These are phyloP conservation scores for Hartigia nigra DNA, from an alignment of 2,888 invertebrate genomes.

Conservation along the genomic window DNA sequence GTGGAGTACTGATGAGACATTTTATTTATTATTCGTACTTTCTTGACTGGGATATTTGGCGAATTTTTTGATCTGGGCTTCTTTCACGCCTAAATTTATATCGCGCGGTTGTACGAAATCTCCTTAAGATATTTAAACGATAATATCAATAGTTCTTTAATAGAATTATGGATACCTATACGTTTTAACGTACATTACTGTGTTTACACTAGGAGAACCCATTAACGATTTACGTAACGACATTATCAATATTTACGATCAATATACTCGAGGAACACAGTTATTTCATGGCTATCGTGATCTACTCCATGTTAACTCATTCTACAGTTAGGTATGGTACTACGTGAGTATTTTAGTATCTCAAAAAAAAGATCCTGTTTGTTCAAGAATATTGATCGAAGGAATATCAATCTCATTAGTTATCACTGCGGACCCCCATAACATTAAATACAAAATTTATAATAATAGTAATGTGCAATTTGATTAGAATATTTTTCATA, in stretches of 20 bases:
- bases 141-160: background rate
- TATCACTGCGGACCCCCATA: too few relatives aligned
- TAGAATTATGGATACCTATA: background rate
- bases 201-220: background rate
- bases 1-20: constrained; percentile 3
- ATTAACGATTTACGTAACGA: background rate
- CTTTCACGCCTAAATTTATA: background rate
- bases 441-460: too few relatives aligned
- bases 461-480: background rate
- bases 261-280: background rate
- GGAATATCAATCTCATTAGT: too few relatives aligned
- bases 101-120: background rate
- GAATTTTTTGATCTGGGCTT: background rate
- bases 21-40: background rate
- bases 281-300: background rate
- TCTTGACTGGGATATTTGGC: background rate
- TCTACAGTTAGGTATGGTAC: too few relatives aligned
- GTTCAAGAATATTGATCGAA: too few relatives aligned
- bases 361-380: background rate
- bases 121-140: background rate
- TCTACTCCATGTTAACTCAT: background rate
- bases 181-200: background rate
- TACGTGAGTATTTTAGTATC: background rate
- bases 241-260: background rate
- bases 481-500: background rate